Evolutionary conservation across 2,888 invertebrate species (phyloP).

Genomic region (Tenodera sinensis): DNA sequence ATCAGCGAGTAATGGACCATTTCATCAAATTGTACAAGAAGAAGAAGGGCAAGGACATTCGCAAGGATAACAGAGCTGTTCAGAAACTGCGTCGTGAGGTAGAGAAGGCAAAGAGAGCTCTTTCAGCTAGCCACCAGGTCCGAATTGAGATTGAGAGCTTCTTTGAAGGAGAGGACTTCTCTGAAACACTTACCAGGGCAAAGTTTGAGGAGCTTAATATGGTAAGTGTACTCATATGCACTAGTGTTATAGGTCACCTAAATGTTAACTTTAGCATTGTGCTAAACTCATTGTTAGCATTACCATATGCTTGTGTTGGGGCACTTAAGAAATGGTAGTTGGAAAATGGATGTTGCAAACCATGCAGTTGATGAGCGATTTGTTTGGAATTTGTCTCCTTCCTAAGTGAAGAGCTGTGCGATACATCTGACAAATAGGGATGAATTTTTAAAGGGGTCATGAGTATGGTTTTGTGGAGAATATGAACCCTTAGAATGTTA

Average conservation of each 20-base stretch:
- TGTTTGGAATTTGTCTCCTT: too few relatives aligned
- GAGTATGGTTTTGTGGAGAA: too few relatives aligned
- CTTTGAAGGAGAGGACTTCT: conserved; percentile 97
- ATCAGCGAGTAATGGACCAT: conserved; percentile 97
- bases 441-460: too few relatives aligned
- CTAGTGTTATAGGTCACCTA: not conserved
- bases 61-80: conserved; percentile 90
- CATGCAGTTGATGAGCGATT: too few relatives aligned
- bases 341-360: too few relatives aligned
- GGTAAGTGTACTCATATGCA: conserved; percentile 46
- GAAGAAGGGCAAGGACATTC: conserved; percentile 96
- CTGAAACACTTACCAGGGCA: conserved; percentile 94
- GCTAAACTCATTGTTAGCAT: too few relatives aligned
- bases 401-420: too few relatives aligned
- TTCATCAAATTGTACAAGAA: conserved; percentile 98
- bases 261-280: too few relatives aligned
- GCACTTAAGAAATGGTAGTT: too few relatives aligned
- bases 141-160: conserved; percentile 98
- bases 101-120: conserved; percentile 93
- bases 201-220: conserved; percentile 98
- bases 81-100: conserved; percentile 96
- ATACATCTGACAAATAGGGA: too few relatives aligned
- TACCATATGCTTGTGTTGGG: too few relatives aligned
- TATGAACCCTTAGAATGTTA: too few relatives aligned
- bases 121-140: conserved; percentile 93